A percentile compares a stretch with the other conserved stretches of the same genome.
Evolutionary conservation across 37 sponge, comb jelly and placozoan species (phyloP).

Genomic region (Trichoplax adhaerens): DNA sequence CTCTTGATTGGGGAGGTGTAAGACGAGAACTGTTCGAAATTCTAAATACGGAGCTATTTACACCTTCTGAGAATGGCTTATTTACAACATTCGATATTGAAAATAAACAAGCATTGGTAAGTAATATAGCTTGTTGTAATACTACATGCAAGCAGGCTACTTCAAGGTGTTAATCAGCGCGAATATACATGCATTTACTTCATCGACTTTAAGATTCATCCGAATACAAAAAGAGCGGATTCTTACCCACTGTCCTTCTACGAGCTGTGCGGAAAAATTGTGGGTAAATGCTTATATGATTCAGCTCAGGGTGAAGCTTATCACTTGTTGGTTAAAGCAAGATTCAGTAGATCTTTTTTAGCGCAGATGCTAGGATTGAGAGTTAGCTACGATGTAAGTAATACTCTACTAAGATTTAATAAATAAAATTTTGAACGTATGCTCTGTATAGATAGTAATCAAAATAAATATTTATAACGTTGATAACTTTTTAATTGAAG

Average conservation of each 20-base stretch:
- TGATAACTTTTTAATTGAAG: too few species aligned
- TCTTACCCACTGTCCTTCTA: constrained; percentile 29
- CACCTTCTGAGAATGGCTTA: constrained; percentile 19
- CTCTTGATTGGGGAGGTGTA: constrained; percentile 73
- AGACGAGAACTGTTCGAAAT: constrained; percentile 61
- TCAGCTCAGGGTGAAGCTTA: constrained; percentile 42
- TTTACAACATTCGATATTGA: constrained; percentile 39
- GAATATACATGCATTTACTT: constrained; percentile 7
- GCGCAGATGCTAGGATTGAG: constrained; percentile 82
- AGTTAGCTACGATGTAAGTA: constrained; percentile 46
- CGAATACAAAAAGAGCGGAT: constrained; percentile 23
- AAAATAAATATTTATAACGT: too few species aligned
- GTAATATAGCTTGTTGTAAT: neutral
- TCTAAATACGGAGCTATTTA: constrained; percentile 39
- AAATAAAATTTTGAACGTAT: too few species aligned
- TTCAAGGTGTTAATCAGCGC: too few species aligned
- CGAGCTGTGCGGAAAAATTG: constrained; percentile 63
- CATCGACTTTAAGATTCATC: constrained; percentile 29
- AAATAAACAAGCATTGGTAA: constrained; percentile 26
- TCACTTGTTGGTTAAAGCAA: constrained; percentile 46
- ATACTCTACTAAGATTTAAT: too few species aligned
- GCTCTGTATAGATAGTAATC: too few species aligned
- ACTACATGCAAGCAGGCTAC: too few species aligned
- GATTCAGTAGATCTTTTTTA: constrained; percentile 75
- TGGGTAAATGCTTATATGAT: constrained; percentile 84